Percentiles rank a stretch among this genome's conserved stretches.
phyloP scores from a whole-genome alignment of 2,113 vertebrate genomes.

The Climacteris rufus region DNA sequence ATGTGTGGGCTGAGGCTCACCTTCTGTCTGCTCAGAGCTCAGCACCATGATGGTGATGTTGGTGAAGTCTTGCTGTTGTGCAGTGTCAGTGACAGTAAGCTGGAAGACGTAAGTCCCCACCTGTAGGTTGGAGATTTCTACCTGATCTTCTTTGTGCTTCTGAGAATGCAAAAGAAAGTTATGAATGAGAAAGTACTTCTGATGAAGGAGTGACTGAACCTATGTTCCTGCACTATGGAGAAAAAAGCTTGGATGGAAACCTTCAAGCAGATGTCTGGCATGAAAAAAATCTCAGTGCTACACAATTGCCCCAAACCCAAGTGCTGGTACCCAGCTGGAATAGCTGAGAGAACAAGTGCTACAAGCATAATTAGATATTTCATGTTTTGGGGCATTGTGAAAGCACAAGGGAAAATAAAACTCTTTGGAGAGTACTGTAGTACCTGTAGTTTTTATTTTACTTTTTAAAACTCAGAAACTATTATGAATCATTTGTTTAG shows the following conservation, averaged over 20 bases:
- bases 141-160: slow-evolving; percentile 69
- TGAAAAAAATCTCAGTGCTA: neutral
- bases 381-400: neutral
- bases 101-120: slow-evolving; percentile 85
- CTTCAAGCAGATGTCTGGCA: neutral
- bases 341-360: neutral
- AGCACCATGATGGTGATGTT: slow-evolving; percentile 85
- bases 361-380: neutral
- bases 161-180: slow-evolving; percentile 55
- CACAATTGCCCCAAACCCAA: neutral
- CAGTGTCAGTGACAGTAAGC: slow-evolving; percentile 74
- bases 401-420: neutral
- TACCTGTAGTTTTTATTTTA: neutral
- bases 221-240: neutral
- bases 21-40: slow-evolving; percentile 83
- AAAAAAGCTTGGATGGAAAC: neutral
- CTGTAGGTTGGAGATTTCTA: slow-evolving; percentile 82
- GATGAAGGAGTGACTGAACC: neutral
- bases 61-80: slow-evolving; percentile 70
- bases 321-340: neutral
- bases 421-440: neutral
- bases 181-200: neutral
- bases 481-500: neutral
- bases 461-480: neutral
- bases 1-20: slow-evolving; percentile 67